Evolutionary conservation across 37 sponge, comb jelly and placozoan genomes (phyloP).

Genomic region (Halichondria panicea): DNA sequence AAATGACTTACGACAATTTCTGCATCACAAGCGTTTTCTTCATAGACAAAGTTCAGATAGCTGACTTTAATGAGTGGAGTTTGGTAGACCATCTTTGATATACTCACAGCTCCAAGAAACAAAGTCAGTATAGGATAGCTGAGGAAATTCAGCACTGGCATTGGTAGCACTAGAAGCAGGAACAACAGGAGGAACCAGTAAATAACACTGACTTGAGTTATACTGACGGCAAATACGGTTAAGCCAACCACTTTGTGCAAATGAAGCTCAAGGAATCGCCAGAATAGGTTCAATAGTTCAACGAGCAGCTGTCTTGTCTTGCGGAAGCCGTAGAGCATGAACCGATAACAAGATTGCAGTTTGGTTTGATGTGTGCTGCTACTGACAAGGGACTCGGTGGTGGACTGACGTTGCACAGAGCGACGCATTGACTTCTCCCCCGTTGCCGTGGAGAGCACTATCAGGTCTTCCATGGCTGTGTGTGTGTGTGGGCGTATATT

Average conservation of each 20-base stretch:
- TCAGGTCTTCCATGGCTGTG: neutral
- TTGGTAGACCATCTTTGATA: constrained; percentile 58
- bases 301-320: constrained; percentile 11
- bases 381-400: neutral
- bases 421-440: neutral
- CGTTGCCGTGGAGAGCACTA: neutral
- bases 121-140: constrained; percentile 61
- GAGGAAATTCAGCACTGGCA: constrained; percentile 42
- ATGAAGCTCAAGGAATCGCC: constrained; percentile 71
- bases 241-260: constrained; percentile 58
- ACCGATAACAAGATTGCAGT: constrained; percentile 4
- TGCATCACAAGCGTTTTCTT: neutral
- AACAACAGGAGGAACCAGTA: constrained; percentile 60
- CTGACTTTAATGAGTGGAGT: constrained; percentile 14
- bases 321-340: constrained; percentile 4
- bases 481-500: too few species aligned
- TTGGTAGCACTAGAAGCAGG: constrained; percentile 22
- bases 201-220: constrained; percentile 46
- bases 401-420: neutral
- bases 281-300: constrained; percentile 25
- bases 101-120: constrained; percentile 35
- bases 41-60: constrained; percentile 10
- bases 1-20: neutral
- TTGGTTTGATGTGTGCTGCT: neutral
- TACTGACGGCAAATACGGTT: constrained; percentile 33